Evolutionary conservation across 2,888 invertebrate species (phyloP), one percentile per base, ranked within the genome.

Genomic region (Eupithecia exiguata): DNA sequence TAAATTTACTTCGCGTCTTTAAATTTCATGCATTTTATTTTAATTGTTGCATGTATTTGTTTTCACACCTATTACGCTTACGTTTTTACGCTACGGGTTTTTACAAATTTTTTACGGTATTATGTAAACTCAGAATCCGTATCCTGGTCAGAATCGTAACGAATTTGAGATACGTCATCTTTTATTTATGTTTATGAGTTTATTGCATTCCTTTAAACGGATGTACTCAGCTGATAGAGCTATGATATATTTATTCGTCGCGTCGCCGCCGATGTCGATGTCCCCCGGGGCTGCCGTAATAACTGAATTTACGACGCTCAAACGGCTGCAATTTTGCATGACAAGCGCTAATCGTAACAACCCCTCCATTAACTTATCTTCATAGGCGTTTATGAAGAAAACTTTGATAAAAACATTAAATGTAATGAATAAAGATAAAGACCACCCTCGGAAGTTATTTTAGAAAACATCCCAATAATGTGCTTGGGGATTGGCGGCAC

Each of bases 401-500:
- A 72, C 63, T 75, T 70, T 66, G 69, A 76, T 77, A 79, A 77
- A 75, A 84, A 83, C 79, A 84, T 65, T 82, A 81, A 86, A 87
- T 84, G 85, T 82, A 80, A 73, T 73, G 73, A 81, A 81, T 63
- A 65, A 35, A 65, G 66, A 40, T 82, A 82, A 78, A 84, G 91
- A 89, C 92, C 91, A 92, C 92, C 93, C 92, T 86, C 84, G 84
- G 78, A 86, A 90, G 89, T 88, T 91, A 90, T 92, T 91, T 90
- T 78, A 85, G 87, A 88, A 89, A 91, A 87, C 83, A 91, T 92
- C 83, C 88, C 85, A 85, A 88, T 84, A 86, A 88, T 86, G 86
- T 78, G 49, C 81, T 81, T 78, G 81, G 87, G 84, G 83, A 80
- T 82, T 83, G 83, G 72, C 73, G 84, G 88, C 88, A 84, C 83